Percentiles rank a stretch among this genome's conserved stretches.
These are phyloP conservation scores for Micronisus gabar DNA, from an alignment of 2,113 vertebrate species.

Conservation along the genomic window DNA sequence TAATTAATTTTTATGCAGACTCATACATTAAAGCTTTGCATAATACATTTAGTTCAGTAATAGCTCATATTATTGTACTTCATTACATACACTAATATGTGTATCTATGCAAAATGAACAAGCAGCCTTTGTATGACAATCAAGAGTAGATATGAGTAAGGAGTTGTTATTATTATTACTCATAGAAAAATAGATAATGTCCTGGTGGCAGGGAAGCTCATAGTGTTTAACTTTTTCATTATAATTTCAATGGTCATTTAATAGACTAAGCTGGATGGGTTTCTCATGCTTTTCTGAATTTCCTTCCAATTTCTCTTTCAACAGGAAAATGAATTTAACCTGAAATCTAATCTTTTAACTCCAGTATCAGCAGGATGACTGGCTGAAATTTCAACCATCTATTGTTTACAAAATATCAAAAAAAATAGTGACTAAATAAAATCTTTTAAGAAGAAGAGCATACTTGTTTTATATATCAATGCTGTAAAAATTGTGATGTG, in stretches of 20 bases:
- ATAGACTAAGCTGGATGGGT: not conserved
- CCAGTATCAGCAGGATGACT: not conserved
- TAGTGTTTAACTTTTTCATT: not conserved
- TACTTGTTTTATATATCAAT: accelerated
- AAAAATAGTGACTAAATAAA: not conserved
- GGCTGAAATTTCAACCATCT: not conserved
- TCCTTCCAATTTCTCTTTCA: not conserved
- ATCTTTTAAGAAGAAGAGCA: not conserved
- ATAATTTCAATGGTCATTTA: not conserved
- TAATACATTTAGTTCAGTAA: not conserved
- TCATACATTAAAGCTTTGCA: not conserved
- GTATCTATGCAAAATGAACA: not conserved
- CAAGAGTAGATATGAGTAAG: not conserved
- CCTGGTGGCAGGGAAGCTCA: not conserved
- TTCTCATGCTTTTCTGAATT: not conserved
- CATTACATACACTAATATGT: not conserved
- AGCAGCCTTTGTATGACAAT: not conserved
- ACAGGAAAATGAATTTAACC: not conserved
- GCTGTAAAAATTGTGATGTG: not conserved
- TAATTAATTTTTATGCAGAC: not conserved
- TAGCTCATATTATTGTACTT: not conserved
- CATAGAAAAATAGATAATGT: not conserved
- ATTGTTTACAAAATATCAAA: not conserved
- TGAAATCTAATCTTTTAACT: not conserved
- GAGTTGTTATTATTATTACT: not conserved